Evolutionary conservation across 2,888 invertebrate species (phyloP), one percentile per base, ranked within the genome.

Genomic region (Oegoconia quadripuncta): DNA sequence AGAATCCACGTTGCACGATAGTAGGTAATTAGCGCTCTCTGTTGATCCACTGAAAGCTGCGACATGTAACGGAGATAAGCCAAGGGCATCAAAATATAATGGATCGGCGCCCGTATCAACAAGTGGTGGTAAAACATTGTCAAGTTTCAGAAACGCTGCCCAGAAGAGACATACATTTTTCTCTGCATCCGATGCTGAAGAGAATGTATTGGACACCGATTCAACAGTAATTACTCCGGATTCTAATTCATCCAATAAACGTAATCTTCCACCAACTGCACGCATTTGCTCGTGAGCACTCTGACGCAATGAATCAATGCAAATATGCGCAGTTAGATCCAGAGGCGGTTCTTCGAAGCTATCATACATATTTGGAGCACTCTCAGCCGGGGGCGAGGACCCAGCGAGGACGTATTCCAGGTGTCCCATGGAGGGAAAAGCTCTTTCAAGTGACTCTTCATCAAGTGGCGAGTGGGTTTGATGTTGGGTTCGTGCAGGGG

Each of bases 321-420:
- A 25, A 9, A 34, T 16, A 23, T 23, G 23, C 9, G 33, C 33
- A 25, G 23, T 25, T n/a, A 25, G 20, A 25, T 34, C 33, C 11
- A 25, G 88, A 51, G 91, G 90, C 31, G 91, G 91, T 67, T 93
- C 93, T 67, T 92, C 93, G 62, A 93, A 93, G 78, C 93, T 94
- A 69, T 95, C 94, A 80, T 94, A 94, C 87, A 93, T 91, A 69
- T 93, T 93, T 52, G 93, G 93, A 29, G 93, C 93, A 75, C 93
- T 93, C 74, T 95, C 94, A 41, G 93, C 92, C 18, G 94, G 94
- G 6, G 94, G 94, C 12, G 94, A 93, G 25, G 93, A 93, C 40
- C 94, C 94, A 27, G 29, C 29, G 7, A 29, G 29, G 8, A 29
- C 29, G 29, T 29, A 29, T 16, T 29, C 29, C 90, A 92, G 91